These are phyloP conservation scores for Andrena praecox DNA, from an alignment of 2,888 invertebrate species.

Conservation along the genomic window DNA sequence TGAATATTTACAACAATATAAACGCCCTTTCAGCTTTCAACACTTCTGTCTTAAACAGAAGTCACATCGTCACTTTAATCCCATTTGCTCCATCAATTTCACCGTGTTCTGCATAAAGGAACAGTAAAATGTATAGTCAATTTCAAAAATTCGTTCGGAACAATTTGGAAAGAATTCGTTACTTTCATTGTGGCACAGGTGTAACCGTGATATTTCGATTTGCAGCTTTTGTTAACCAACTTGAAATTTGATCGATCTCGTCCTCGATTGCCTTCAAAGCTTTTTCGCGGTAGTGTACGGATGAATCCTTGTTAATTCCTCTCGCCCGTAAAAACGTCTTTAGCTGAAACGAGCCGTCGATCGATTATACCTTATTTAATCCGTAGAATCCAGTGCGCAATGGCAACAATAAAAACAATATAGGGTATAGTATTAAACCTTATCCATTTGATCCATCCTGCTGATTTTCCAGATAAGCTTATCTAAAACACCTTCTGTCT, in stretches of 20 bases:
- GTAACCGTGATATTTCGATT: background rate
- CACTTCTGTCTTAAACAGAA: no score
- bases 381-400: no score
- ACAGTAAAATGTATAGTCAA: no score
- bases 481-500: background rate
- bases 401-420: background rate
- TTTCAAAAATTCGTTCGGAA: no score
- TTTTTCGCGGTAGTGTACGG: background rate
- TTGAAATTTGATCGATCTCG: background rate
- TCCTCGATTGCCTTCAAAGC: background rate
- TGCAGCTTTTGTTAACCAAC: background rate
- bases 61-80: no score
- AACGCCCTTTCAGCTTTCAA: no score
- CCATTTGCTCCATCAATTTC: no score
- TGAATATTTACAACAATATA: no score
- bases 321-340: background rate
- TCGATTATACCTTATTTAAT: constrained; percentile 5
- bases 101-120: no score
- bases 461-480: constrained; percentile 5
- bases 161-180: background rate
- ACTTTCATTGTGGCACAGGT: background rate
- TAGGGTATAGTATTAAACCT: constrained; percentile 21
- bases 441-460: constrained; percentile 28
- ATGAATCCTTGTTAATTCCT: background rate
- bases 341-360: background rate